phyloP scores from a whole-genome alignment of 2,113 vertebrate species.

The Suricata suricatta region DNA sequence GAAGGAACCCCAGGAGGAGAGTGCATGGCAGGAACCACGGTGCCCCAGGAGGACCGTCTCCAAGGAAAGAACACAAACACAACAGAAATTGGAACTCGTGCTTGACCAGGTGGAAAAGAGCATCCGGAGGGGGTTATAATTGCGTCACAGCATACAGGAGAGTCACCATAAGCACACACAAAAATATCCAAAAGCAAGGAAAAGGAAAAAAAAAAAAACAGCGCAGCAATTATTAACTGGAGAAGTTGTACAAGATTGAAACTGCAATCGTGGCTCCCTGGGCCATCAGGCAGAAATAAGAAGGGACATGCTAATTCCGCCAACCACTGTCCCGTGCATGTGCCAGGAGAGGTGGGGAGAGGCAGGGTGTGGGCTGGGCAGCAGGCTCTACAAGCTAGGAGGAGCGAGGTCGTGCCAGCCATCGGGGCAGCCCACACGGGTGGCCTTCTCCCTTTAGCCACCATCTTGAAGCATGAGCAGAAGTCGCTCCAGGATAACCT shows the following conservation, averaged over 20 bases:
- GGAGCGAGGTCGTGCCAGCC: not conserved
- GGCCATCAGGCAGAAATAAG: too few relatives aligned
- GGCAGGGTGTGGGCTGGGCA: fast-evolving
- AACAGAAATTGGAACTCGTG: not conserved
- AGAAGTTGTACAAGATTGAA: not conserved
- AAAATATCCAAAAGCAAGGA: not conserved
- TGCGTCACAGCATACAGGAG: not conserved
- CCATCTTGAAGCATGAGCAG: not conserved
- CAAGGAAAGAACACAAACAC: not conserved
- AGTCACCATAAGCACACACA: not conserved
- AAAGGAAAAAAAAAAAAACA: not conserved
- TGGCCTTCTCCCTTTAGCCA: not conserved
- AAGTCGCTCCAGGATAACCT: not conserved
- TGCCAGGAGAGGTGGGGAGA: not conserved
- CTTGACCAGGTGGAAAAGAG: not conserved
- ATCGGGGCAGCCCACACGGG: fast-evolving
- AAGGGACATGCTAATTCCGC: not conserved
- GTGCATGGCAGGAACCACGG: fast-evolving
- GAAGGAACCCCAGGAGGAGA: not conserved
- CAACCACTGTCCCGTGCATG: not conserved
- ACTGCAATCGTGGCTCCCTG: not conserved
- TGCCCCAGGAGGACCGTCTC: not conserved
- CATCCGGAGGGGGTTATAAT: not conserved
- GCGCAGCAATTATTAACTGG: not conserved
- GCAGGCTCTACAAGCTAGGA: not conserved